Conservation (phyloP, 2,888 invertebrate species). For the Octonoba sinensis region DNA sequence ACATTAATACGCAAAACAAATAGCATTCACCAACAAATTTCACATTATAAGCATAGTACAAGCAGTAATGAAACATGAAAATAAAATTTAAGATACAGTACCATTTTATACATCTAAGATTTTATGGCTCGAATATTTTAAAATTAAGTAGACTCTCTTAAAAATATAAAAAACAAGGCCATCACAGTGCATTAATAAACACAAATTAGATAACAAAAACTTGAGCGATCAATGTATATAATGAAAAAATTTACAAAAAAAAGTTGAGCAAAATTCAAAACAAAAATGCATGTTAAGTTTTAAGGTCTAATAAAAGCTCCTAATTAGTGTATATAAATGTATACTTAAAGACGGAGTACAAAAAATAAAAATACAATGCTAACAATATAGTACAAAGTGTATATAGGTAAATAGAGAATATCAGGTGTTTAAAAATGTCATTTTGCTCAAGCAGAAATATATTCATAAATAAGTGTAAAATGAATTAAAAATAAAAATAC, state of each 20-base stretch:
- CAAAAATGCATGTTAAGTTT: slow-evolving; percentile 8
- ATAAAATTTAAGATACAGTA: no score
- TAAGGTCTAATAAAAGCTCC: slow-evolving; percentile 48
- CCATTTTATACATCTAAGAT: no score
- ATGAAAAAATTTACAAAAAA: neutral
- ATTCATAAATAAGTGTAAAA: slow-evolving; percentile 20
- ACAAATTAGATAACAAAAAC: slow-evolving; percentile 14
- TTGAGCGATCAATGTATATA: slow-evolving; percentile 8
- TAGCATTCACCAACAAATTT: no score
- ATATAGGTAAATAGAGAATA: slow-evolving; percentile 43
- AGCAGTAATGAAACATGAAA: no score
- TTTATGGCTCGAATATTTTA: no score
- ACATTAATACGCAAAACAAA: no score
- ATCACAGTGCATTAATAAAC: no score
- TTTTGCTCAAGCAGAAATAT: slow-evolving; percentile 38
- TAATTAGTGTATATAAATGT: slow-evolving; percentile 36
- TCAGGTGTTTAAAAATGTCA: slow-evolving; percentile 36
- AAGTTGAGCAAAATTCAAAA: slow-evolving; percentile 37
- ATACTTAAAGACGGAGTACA: slow-evolving; percentile 40
- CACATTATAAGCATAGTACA: no score
- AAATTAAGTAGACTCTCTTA: no score
- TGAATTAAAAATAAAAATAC: slow-evolving; percentile 33
- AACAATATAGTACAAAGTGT: slow-evolving; percentile 41
- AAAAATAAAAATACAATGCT: slow-evolving; percentile 39
- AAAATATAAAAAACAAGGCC: no score